Evolutionary conservation across 2,888 invertebrate genomes (phyloP).

Genomic region (Drosophila histrio): DNA sequence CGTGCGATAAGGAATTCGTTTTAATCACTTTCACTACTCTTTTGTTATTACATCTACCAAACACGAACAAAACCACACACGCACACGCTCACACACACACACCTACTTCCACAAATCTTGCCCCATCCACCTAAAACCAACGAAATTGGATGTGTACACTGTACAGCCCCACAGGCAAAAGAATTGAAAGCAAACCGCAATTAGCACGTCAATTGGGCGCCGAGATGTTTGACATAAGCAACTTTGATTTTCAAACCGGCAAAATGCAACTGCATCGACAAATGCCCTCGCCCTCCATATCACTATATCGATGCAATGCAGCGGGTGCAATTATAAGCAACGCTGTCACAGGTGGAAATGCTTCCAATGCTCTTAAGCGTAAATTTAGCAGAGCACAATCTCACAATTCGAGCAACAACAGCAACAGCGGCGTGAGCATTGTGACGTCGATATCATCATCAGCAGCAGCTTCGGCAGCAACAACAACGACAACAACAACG

Average conservation of each 20-base stretch:
- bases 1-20: slow-evolving; percentile 51
- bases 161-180: slow-evolving; percentile 91
- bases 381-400: slow-evolving; percentile 60
- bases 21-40: slow-evolving; percentile 67
- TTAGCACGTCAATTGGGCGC: slow-evolving; percentile 91
- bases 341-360: slow-evolving; percentile 34
- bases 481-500: slow-evolving; percentile 57
- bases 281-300: slow-evolving; percentile 82
- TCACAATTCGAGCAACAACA: slow-evolving; percentile 23
- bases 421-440: slow-evolving; percentile 85
- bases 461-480: slow-evolving; percentile 16
- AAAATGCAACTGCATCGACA: slow-evolving; percentile 87
- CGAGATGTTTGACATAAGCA: slow-evolving; percentile 89
- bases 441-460: slow-evolving; percentile 36
- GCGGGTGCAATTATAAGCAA: slow-evolving; percentile 47
- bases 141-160: slow-evolving; percentile 26
- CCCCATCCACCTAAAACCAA: slow-evolving; percentile 3
- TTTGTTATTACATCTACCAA: slow-evolving; percentile 70
- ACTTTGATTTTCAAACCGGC: slow-evolving; percentile 93
- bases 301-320: slow-evolving; percentile 84
- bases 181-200: slow-evolving; percentile 92
- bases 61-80: slow-evolving; percentile 28
- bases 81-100: slow-evolving; percentile 13
- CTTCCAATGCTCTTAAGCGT: slow-evolving; percentile 62
- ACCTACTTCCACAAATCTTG: slow-evolving; percentile 45